These are phyloP conservation scores for Sturmia bella DNA, from an alignment of 2,888 invertebrate species.

Conservation along the genomic window DNA sequence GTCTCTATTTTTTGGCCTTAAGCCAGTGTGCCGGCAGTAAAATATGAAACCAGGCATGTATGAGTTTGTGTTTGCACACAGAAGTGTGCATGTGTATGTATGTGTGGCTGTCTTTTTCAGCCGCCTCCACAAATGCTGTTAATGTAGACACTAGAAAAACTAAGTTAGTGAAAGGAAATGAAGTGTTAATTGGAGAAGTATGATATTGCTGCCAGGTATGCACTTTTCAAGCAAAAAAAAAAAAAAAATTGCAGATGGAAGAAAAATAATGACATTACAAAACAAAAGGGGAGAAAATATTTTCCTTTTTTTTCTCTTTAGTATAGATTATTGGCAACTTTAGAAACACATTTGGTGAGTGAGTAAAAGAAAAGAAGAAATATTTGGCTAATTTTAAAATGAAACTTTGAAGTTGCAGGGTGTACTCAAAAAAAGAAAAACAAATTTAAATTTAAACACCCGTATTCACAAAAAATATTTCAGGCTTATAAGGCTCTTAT, in stretches of 20 bases:
- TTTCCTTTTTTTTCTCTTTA: no score
- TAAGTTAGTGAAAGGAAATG: slow-evolving; percentile 12
- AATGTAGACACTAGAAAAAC: slow-evolving; percentile 39
- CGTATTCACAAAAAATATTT: no score
- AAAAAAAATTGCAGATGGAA: background rate
- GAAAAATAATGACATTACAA: background rate
- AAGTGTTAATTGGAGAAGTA: slow-evolving; percentile 32
- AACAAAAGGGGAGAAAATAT: no score
- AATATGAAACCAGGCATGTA: background rate
- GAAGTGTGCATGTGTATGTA: background rate
- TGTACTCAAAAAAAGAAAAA: no score
- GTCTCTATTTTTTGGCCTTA: slow-evolving; percentile 13
- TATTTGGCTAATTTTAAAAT: no score
- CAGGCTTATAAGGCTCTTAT: no score
- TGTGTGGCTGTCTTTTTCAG: slow-evolving; percentile 14
- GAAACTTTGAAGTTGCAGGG: no score
- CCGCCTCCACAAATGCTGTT: slow-evolving; percentile 30
- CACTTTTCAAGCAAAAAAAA: slow-evolving; percentile 2
- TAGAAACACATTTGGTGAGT: no score
- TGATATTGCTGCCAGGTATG: slow-evolving; percentile 11
- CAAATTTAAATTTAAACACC: no score
- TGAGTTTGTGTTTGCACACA: background rate
- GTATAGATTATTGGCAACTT: no score
- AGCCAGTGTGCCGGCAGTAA: slow-evolving; percentile 31
- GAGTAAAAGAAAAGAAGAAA: no score